Percentiles rank a stretch among this genome's conserved stretches.
These are phyloP conservation scores for Lasioglossum zephyrum DNA, from an alignment of 2,888 invertebrate species.

Conservation along the genomic window DNA sequence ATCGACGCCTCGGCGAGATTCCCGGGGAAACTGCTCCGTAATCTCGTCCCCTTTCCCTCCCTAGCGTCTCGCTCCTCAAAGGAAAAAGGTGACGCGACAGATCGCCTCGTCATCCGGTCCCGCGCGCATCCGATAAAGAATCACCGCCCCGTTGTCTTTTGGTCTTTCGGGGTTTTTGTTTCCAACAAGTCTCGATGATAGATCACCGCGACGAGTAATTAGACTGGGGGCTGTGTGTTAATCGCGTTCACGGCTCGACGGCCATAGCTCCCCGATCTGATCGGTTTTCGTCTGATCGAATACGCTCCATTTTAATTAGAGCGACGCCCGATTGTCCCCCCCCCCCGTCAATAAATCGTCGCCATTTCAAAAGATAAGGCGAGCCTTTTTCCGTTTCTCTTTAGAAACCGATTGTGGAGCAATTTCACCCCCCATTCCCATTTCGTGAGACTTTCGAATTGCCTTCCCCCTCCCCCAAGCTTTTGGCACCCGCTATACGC, in stretches of 20 bases:
- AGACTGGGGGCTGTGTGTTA: not conserved
- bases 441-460: not conserved
- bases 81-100: conserved; percentile 1
- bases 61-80: not conserved
- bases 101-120: not conserved
- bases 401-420: not conserved
- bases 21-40: not conserved
- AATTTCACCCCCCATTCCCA: not conserved
- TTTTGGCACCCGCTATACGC: no score
- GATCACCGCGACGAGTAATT: conserved; percentile 4
- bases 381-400: not conserved
- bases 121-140: not conserved
- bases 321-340: not conserved
- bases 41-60: not conserved
- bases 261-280: not conserved
- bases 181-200: not conserved
- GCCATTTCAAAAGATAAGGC: not conserved
- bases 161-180: not conserved
- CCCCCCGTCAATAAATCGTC: not conserved
- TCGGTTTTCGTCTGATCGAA: not conserved
- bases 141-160: not conserved
- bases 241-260: not conserved
- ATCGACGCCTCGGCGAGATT: not conserved
- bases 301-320: not conserved
- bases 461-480: no score